Base-by-base conservation (phyloP, 2,888 invertebrate species). In the Hypolimnas misippus region DNA sequence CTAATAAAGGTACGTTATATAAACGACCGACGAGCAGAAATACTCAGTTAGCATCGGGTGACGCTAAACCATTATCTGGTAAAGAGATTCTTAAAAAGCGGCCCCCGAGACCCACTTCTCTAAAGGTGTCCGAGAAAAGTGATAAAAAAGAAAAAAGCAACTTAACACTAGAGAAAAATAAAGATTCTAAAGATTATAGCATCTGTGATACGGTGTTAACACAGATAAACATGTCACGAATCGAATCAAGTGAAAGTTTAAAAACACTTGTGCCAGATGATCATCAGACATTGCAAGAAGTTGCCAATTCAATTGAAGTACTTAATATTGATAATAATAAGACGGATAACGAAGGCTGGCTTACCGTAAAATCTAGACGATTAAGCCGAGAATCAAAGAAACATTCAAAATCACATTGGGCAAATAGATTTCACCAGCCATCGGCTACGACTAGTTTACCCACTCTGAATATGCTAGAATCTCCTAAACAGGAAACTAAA, bases 381-480 rank as follows among this genome's bases (percentile, higher is more conserved):
- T 83, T 93, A 46, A 93, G 92, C 70, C 87, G 91, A 12, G 92
- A 92, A 73, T 93, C 93, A 12, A 86, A 91, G 74, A 92, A 92
- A 68, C 93, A 95, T 53, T 94, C 93, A 0, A 95, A 95, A 77
- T 94, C 94, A 14, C 94, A 95, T 69, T 95, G 95, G 95, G 79
- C 95, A 0, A 95, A 95, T 67, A 93, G 97, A 65, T 97, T 96
- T 76, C 94, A 96, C 75, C 96, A 96, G 78, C 96, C 97, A 0
- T 96, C 96, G 1, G 96, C 96, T 0, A 97, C 97, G 0, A 95
- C 96, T 0, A 97, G 97, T 68, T 82, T 97, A 56, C 97, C 97
- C 0, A 96, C 96, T 0, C 82, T 97, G 49, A 95, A 90, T 62
- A 91, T 91, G 86, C 77, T 92, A 0, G 90, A 91, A 73, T 91